Evolutionary conservation across 2,113 vertebrate genomes (phyloP).

Genomic region (Jacana jacana): DNA sequence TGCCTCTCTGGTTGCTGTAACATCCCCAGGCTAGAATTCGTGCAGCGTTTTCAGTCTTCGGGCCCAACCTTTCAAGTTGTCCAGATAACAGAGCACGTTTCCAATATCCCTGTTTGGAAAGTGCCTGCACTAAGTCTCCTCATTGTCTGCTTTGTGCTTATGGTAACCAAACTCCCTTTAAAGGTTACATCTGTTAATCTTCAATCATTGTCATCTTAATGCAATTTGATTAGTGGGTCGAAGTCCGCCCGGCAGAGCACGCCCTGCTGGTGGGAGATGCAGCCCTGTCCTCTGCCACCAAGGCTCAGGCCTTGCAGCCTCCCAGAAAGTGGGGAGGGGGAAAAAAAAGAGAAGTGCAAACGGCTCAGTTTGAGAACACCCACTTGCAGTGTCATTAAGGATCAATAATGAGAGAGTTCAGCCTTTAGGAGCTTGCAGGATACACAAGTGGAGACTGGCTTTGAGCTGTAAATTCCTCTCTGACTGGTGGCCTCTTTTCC

Average conservation of each 20-base stretch:
- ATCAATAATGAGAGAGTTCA: not conserved
- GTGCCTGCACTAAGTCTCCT: not conserved
- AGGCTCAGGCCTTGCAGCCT: not conserved
- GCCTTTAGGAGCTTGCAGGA: not conserved
- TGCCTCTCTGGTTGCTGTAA: not conserved
- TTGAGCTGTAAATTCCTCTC: not conserved
- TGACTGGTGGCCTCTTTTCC: not conserved
- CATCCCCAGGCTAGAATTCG: not conserved
- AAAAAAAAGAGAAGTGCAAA: accelerated
- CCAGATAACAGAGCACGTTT: not conserved
- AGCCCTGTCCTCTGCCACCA: not conserved
- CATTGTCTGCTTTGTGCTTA: not conserved
- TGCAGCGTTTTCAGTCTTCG: not conserved
- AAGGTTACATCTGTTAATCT: not conserved
- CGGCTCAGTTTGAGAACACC: accelerated
- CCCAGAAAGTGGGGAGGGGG: not conserved
- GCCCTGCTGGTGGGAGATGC: not conserved
- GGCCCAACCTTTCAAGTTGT: not conserved
- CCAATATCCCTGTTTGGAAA: not conserved
- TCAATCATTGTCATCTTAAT: not conserved
- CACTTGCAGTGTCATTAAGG: not conserved
- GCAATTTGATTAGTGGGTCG: not conserved
- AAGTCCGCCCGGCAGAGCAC: not conserved
- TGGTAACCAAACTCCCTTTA: not conserved
- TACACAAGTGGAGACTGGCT: not conserved